Evolutionary conservation across 37 sponge, comb jelly and placozoan species (phyloP).

Genomic region (Dysidea cf. avara): DNA sequence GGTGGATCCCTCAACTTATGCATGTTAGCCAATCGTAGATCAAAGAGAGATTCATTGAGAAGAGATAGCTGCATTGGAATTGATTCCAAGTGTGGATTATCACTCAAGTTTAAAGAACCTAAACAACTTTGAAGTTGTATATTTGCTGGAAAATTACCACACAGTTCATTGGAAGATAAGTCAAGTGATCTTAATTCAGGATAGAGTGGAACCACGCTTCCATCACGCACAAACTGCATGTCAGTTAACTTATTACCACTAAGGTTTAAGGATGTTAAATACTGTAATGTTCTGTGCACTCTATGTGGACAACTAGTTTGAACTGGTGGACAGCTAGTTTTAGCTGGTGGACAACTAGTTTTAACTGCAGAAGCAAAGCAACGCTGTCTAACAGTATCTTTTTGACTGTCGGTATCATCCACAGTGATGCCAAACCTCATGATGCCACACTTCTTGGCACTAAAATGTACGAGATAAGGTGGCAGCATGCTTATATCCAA

Average conservation of each 20-base stretch:
- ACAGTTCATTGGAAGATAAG: slow-evolving; percentile 55
- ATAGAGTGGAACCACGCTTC: slow-evolving; percentile 59
- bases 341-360: too few species aligned
- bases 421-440: slow-evolving; percentile 30
- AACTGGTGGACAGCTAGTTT: too few species aligned
- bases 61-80: slow-evolving; percentile 70
- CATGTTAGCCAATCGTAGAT: slow-evolving; percentile 28
- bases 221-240: too few species aligned
- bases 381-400: neutral
- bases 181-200: slow-evolving; percentile 62
- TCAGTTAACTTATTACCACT: slow-evolving; percentile 42
- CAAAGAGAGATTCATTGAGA: slow-evolving; percentile 51
- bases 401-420: neutral
- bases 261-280: slow-evolving; percentile 40
- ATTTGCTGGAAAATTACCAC: slow-evolving; percentile 54
- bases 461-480: slow-evolving; percentile 35
- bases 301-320: too few species aligned
- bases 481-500: slow-evolving; percentile 53
- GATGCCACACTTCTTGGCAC: slow-evolving; percentile 26
- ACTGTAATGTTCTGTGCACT: slow-evolving; percentile 23
- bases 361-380: too few species aligned
- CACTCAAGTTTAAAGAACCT: slow-evolving; percentile 45
- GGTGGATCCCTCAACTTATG: slow-evolving; percentile 68
- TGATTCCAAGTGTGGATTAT: slow-evolving; percentile 40
- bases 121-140: slow-evolving; percentile 52